Evolutionary conservation across 2,797 vertebrate genomes (phyloP).

Genomic region (Synanceia verrucosa): DNA sequence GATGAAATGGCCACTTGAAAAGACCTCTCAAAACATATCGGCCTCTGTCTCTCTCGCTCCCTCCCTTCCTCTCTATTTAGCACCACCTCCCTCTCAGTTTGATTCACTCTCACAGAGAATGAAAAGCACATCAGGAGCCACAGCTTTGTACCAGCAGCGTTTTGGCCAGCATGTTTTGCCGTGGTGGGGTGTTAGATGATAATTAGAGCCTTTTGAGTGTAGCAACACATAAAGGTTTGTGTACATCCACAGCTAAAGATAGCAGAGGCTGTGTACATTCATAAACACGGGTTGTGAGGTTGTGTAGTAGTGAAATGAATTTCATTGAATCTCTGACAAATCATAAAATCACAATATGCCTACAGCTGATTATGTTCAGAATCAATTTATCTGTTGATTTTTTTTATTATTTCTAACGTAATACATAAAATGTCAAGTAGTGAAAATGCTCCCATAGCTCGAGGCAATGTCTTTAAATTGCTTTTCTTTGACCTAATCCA

Average conservation of each 20-base stretch:
- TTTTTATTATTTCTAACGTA: neutral
- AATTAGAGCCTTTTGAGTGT: slow-evolving; percentile 50
- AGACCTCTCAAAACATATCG: slow-evolving; percentile 71
- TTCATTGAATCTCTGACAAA: neutral
- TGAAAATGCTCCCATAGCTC: neutral
- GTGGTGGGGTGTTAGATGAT: slow-evolving; percentile 48
- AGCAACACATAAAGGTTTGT: slow-evolving; percentile 26
- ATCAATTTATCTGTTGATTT: neutral
- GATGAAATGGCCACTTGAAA: slow-evolving; percentile 81
- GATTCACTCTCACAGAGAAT: slow-evolving; percentile 33
- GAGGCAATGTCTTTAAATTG: neutral
- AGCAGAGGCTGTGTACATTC: slow-evolving; percentile 19
- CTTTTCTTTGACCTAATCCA: neutral
- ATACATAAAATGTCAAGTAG: neutral
- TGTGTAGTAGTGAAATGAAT: neutral
- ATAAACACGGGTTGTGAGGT: slow-evolving; percentile 2
- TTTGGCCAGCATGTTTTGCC: slow-evolving; percentile 23
- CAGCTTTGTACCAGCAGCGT: slow-evolving; percentile 52
- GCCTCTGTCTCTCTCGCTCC: slow-evolving; percentile 46
- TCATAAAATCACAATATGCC: neutral
- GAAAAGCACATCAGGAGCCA: slow-evolving; percentile 48
- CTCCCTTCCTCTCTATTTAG: slow-evolving; percentile 43
- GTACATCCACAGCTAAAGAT: slow-evolving; percentile 35
- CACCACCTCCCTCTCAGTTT: slow-evolving; percentile 61
- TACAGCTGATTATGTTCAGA: neutral